A percentile compares a stretch with the other conserved stretches of the same genome.
These are phyloP conservation scores for Setophaga petechia DNA, from an alignment of 2,113 vertebrate species.

Conservation along the genomic window DNA sequence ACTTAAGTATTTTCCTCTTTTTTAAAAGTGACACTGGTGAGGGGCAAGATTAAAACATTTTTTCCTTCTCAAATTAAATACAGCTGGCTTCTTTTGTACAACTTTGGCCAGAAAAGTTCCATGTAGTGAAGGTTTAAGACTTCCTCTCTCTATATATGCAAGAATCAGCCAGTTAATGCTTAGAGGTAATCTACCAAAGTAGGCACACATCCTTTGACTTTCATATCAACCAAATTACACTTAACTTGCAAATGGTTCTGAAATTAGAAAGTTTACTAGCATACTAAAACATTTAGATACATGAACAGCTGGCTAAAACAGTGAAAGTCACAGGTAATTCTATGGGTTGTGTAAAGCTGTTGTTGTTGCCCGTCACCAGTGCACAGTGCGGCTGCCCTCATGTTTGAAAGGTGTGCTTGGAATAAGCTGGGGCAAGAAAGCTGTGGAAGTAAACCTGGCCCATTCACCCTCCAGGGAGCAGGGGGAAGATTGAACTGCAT, in stretches of 20 bases:
- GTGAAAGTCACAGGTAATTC: slow-evolving; percentile 41
- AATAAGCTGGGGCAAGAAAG: slow-evolving; percentile 70
- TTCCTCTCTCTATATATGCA: neutral
- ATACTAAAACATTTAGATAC: slow-evolving; percentile 61
- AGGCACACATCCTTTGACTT: slow-evolving; percentile 32
- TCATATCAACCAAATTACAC: slow-evolving; percentile 22
- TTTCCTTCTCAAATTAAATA: neutral
- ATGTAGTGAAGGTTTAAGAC: slow-evolving; percentile 32
- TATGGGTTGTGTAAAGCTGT: slow-evolving; percentile 54
- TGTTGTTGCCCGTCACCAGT: slow-evolving; percentile 74
- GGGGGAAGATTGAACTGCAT: slow-evolving; percentile 50
- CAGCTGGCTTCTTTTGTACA: slow-evolving; percentile 46
- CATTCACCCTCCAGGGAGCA: slow-evolving; percentile 49
- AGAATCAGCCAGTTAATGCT: slow-evolving; percentile 29
- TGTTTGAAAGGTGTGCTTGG: slow-evolving; percentile 76
- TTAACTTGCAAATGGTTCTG: slow-evolving; percentile 51
- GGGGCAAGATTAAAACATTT: slow-evolving; percentile 41
- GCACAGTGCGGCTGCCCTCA: slow-evolving; percentile 63
- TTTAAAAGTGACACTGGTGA: slow-evolving; percentile 65
- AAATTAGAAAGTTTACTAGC: slow-evolving; percentile 47
- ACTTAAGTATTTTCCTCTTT: slow-evolving; percentile 56
- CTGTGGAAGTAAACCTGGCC: slow-evolving; percentile 52
- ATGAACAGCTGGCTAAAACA: slow-evolving; percentile 59
- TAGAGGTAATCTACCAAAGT: slow-evolving; percentile 30
- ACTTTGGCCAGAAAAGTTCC: slow-evolving; percentile 61